Conservation (phyloP, 1,140 invertebrate species). For the Leptopilina clavipes region DNA sequence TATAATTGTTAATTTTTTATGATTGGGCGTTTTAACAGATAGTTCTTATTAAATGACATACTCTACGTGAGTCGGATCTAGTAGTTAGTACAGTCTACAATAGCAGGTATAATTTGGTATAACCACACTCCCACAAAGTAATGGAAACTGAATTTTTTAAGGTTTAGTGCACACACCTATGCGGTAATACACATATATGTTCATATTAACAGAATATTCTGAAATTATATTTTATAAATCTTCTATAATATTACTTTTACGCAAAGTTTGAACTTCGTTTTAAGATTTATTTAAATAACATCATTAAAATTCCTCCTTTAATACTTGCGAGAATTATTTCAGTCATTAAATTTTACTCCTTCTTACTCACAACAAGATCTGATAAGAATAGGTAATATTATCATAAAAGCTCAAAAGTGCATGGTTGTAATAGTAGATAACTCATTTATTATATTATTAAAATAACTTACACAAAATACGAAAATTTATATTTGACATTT, state of each 20-base stretch:
- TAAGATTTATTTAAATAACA: background rate
- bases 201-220: no score
- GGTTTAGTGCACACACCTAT: background rate
- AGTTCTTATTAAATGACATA: constrained; percentile 48
- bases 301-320: constrained; percentile 12
- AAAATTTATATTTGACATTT: no score
- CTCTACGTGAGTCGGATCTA: constrained; percentile 51
- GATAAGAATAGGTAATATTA: background rate
- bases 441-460: constrained; percentile 5
- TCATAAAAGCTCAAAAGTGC: background rate
- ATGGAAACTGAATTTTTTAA: background rate
- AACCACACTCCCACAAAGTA: background rate
- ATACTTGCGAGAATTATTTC: constrained; percentile 2
- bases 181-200: no score
- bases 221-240: no score
- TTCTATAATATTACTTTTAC: no score
- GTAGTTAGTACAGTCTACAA: background rate
- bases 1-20: constrained; percentile 48
- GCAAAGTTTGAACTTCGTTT: no score
- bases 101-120: background rate
- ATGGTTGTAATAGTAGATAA: background rate
- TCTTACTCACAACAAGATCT: background rate
- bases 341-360: constrained; percentile 11
- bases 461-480: background rate
- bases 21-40: constrained; percentile 51